Percentiles rank a stretch among this genome's conserved stretches.
phyloP scores from a whole-genome alignment of 2,888 invertebrate species.

The Gibbula magus region DNA sequence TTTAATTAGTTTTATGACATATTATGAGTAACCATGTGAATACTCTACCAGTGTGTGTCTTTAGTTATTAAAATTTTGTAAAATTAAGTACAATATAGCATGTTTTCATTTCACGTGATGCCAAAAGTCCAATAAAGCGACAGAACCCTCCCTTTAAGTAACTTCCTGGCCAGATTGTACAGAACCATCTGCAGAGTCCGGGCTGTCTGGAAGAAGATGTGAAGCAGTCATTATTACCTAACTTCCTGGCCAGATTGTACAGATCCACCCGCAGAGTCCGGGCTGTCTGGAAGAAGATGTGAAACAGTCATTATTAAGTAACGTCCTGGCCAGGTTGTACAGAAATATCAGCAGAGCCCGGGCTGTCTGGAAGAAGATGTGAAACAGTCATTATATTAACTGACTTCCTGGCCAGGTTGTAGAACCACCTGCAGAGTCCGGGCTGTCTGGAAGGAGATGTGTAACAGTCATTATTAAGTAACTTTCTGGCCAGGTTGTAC shows the following conservation, averaged over 20 bases:
- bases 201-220: slow-evolving; percentile 48
- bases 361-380: background rate
- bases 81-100: no score
- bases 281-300: slow-evolving; percentile 49
- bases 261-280: slow-evolving; percentile 57
- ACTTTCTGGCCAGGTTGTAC: background rate
- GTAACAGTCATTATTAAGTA: no score
- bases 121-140: no score
- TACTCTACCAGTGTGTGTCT: no score
- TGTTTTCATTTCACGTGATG: no score
- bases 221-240: background rate
- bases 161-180: slow-evolving; percentile 54
- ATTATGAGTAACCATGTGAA: no score
- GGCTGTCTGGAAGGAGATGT: no score
- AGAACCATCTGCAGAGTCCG: slow-evolving; percentile 58
- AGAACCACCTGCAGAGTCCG: no score
- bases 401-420: no score
- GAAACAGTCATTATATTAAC: background rate
- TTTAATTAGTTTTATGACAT: no score
- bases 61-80: no score
- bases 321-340: background rate
- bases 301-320: background rate
- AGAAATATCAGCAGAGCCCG: background rate
- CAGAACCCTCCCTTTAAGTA: no score
- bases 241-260: slow-evolving; percentile 35